These are phyloP conservation scores for Noctua janthe DNA, from an alignment of 2,888 invertebrate species.

Conservation along the genomic window DNA sequence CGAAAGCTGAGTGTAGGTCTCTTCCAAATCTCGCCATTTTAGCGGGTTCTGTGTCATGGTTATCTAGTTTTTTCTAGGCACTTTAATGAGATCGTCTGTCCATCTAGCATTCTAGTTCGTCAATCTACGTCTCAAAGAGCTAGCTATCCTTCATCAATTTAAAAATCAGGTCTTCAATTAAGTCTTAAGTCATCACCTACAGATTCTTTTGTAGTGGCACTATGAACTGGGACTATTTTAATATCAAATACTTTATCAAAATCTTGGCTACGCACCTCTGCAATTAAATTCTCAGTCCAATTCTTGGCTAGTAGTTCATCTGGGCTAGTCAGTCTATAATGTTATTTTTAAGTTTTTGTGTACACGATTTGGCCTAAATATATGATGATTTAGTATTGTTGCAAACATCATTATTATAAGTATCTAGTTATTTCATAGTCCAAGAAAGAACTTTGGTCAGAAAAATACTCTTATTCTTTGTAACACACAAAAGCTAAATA, in stretches of 20 bases:
- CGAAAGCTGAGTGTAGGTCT: no score
- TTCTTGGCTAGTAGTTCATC: slow-evolving; percentile 53
- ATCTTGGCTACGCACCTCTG: slow-evolving; percentile 48
- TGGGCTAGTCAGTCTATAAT: slow-evolving; percentile 41
- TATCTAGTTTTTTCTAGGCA: no score
- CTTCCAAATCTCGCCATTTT: no score
- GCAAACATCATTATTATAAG: background rate
- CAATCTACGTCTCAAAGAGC: background rate
- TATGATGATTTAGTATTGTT: background rate
- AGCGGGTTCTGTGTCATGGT: no score
- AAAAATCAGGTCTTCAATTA: background rate
- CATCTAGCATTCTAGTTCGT: no score
- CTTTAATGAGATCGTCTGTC: no score
- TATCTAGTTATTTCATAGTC: background rate
- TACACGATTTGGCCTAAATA: slow-evolving; percentile 34
- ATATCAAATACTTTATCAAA: slow-evolving; percentile 24
- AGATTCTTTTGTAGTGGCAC: slow-evolving; percentile 6
- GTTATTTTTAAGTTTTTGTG: slow-evolving; percentile 36
- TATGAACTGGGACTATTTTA: slow-evolving; percentile 18
- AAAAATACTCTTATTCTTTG: background rate
- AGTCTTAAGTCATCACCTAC: background rate
- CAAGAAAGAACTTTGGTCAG: background rate
- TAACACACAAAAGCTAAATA: background rate
- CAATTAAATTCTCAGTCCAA: slow-evolving; percentile 41
- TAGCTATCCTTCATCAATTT: background rate